Conservation (phyloP, 2,113 vertebrate species). For the Paraplagusia blochii region DNA sequence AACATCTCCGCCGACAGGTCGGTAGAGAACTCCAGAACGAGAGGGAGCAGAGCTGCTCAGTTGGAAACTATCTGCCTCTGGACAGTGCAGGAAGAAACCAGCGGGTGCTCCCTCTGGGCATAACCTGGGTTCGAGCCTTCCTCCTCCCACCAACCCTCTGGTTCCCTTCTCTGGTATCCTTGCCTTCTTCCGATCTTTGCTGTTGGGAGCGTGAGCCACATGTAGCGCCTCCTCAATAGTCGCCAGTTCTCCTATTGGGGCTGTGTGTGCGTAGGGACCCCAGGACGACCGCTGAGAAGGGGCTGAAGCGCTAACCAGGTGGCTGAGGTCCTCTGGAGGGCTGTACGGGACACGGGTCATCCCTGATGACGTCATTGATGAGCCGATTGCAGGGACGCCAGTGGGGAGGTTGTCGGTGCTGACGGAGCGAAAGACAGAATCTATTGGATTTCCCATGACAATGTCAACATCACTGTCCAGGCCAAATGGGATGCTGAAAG, state of each 20-base stretch:
- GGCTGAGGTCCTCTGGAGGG: slow-evolving; percentile 75
- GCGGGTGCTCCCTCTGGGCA: slow-evolving; percentile 86
- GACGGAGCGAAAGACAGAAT: slow-evolving; percentile 79
- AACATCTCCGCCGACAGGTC: slow-evolving; percentile 48
- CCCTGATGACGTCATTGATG: slow-evolving; percentile 35
- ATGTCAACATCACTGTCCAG: slow-evolving; percentile 94
- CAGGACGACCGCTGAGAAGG: slow-evolving; percentile 53
- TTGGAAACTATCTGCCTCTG: slow-evolving; percentile 57
- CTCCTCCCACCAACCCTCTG: slow-evolving; percentile 24
- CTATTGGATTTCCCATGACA: slow-evolving; percentile 91
- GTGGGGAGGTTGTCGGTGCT: slow-evolving; percentile 84
- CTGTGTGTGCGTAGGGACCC: slow-evolving; percentile 50
- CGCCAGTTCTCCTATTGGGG: slow-evolving; percentile 76
- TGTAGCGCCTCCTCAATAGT: slow-evolving; percentile 86
- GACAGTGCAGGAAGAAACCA: slow-evolving; percentile 86
- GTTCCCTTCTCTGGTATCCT: slow-evolving; percentile 33
- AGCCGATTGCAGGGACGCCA: slow-evolving; percentile 65
- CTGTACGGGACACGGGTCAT: slow-evolving; percentile 63
- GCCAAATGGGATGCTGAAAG: slow-evolving; percentile 93
- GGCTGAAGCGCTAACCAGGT: slow-evolving; percentile 62
- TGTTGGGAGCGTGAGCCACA: slow-evolving; percentile 71
- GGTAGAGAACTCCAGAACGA: slow-evolving; percentile 62
- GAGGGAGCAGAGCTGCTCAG: slow-evolving; percentile 77
- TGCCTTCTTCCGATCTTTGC: slow-evolving; percentile 48
- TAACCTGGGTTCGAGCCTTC: slow-evolving; percentile 76